phyloP scores from a whole-genome alignment of 2,113 vertebrate genomes.

The Ameiurus melas region DNA sequence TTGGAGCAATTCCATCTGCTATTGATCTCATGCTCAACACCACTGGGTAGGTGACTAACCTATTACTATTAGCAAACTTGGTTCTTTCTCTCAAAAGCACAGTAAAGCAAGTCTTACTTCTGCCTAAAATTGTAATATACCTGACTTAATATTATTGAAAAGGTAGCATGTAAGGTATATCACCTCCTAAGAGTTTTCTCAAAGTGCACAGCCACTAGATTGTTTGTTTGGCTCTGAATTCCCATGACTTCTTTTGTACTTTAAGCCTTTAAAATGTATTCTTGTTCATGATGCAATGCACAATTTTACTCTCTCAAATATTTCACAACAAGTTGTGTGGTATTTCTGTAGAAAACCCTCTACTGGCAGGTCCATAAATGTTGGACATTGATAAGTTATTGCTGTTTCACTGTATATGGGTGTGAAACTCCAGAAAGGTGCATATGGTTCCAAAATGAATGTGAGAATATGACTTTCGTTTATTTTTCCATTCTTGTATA shows the following conservation, averaged over 20 bases:
- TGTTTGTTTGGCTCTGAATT: not conserved
- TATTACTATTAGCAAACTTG: not conserved
- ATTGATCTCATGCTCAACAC: slow-evolving; percentile 82
- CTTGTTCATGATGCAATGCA: not conserved
- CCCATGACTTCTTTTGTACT: not conserved
- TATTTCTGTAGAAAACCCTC: not conserved
- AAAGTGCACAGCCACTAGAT: not conserved
- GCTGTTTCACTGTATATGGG: not conserved
- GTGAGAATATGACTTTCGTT: not conserved
- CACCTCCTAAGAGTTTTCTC: not conserved
- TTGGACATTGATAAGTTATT: not conserved
- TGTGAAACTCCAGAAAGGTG: not conserved
- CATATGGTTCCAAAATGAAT: not conserved
- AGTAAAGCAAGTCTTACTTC: not conserved
- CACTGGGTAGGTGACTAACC: slow-evolving; percentile 71
- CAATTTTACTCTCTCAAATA: not conserved
- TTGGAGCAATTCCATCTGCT: slow-evolving; percentile 80
- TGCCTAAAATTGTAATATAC: not conserved
- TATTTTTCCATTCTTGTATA: not conserved
- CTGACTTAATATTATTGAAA: not conserved
- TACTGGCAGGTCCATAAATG: not conserved
- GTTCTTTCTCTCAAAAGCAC: not conserved
- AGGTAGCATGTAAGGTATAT: not conserved
- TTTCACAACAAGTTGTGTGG: not conserved
- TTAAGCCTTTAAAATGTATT: not conserved